Evolutionary conservation across 2,888 invertebrate genomes (phyloP), one percentile per base, ranked within the genome.

Genomic region (Xestia c-nigrum): DNA sequence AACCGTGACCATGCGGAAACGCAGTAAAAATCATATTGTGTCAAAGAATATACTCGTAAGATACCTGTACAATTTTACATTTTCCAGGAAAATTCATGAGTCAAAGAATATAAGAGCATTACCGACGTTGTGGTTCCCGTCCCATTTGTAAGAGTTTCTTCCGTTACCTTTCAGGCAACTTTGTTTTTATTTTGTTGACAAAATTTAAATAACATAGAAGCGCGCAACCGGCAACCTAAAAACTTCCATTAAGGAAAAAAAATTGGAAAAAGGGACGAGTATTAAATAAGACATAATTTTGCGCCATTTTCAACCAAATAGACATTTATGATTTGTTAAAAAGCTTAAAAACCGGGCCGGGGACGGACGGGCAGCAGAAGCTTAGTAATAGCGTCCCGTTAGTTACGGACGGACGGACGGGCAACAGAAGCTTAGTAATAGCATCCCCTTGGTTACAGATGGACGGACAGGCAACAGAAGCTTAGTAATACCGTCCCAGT

Each of bases 151-250:
- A 68, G 47, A 3, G 38, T 68, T 76, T 68, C 68, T 0, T 24
- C 21, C 21, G 9, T 6, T 50, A 19, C 16, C 2, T 21, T 66
- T 61, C 4, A 40, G 5, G 24, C 9, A 31, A 69, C 3, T 24
- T 38, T 47, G 1, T 55, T 50, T 50, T 24, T 19, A 55, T 77
- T 77, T 55, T 38, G 0, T 43, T 71, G 47, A 61, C 61, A 70
- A 1, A 31, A 47, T 40, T 24, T 38, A 12, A 19, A 38, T 14
- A 31, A 61, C 10, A 47, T 43, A 19, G 16, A 10, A 59, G 9
- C 14, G 9, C 14, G 14, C 7, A 43, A 12, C 16, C 16, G 7
- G 38, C 38, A n/a, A 47, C 14, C n/a, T 47, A 10, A 19, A 59
- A 64, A 57, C 14, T 43, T 70, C 24, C 55, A 67, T 67, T 57